Conservation (phyloP, 92 coral and sea anemone genomes). For the Epizoanthus scotinus region DNA sequence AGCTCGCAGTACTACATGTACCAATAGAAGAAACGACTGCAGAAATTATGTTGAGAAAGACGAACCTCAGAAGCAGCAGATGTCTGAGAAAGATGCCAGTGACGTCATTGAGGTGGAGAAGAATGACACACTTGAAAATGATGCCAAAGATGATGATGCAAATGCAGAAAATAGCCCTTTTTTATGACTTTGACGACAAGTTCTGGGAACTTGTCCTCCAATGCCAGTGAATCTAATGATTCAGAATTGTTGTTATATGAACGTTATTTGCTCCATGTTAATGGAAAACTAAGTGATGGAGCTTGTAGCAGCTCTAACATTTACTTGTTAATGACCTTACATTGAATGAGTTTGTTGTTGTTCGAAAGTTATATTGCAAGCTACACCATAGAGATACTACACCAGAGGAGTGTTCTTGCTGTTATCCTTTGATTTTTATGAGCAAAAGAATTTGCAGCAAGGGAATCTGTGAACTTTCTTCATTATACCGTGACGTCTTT, state of each 20-base stretch:
- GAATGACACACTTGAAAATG: constrained; percentile 6
- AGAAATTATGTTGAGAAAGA: neutral
- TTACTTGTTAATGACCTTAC: no score
- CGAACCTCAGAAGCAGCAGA: neutral
- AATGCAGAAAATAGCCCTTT: constrained; percentile 16
- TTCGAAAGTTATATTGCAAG: no score
- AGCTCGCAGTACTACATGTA: neutral
- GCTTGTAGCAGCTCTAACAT: no score
- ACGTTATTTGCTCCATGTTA: no score
- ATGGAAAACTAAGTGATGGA: no score
- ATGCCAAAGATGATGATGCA: constrained; percentile 11
- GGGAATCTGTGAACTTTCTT: constrained; percentile 39
- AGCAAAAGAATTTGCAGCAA: constrained; percentile 8
- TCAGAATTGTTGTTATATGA: constrained; percentile 25
- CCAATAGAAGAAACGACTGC: neutral
- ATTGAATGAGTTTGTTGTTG: no score
- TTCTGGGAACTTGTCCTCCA: constrained; percentile 47
- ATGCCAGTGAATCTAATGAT: constrained; percentile 20
- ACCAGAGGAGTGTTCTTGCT: constrained; percentile 20
- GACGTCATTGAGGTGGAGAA: constrained; percentile 4
- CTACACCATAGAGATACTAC: no score
- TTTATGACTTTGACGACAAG: constrained; percentile 46
- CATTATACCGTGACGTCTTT: constrained; percentile 20
- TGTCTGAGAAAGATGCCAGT: neutral
- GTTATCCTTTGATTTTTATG: constrained; percentile 28